These are phyloP conservation scores for Pantala flavescens DNA, from an alignment of 1,140 invertebrate genomes.

Conservation along the genomic window DNA sequence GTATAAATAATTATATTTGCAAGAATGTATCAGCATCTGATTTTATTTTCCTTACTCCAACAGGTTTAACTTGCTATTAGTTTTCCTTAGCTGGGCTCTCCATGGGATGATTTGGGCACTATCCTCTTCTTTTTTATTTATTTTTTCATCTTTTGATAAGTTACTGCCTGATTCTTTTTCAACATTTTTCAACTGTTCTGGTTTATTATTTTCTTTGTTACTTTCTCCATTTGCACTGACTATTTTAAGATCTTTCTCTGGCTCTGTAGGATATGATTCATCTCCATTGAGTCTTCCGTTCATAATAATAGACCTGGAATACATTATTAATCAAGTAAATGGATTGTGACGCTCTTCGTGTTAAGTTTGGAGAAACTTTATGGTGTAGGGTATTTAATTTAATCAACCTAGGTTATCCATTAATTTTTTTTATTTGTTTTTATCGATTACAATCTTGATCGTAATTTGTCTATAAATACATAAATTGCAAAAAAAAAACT, in stretches of 20 bases:
- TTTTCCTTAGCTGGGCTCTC: constrained; percentile 77
- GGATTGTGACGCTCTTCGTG: neutral
- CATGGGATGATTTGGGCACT: constrained; percentile 66
- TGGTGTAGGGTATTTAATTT: neutral
- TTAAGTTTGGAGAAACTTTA: neutral
- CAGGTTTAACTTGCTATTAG: constrained; percentile 70
- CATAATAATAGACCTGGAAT: neutral
- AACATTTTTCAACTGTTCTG: constrained; percentile 16
- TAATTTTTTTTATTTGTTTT: neutral
- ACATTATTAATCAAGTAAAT: neutral
- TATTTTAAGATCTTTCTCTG: constrained; percentile 13
- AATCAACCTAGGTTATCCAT: neutral
- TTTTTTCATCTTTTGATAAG: constrained; percentile 25
- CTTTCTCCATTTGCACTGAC: constrained; percentile 30
- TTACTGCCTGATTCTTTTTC: constrained; percentile 20
- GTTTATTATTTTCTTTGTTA: constrained; percentile 29
- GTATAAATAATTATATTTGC: neutral
- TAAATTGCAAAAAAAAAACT: neutral
- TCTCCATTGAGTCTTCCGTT: neutral
- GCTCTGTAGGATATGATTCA: neutral
- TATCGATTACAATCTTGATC: neutral
- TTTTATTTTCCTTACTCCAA: constrained; percentile 43
- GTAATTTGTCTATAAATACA: neutral
- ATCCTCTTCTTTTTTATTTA: constrained; percentile 43
- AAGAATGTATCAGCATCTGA: neutral